phyloP scores from a whole-genome alignment of 2,888 invertebrate species.

The Dasypolia templi region DNA sequence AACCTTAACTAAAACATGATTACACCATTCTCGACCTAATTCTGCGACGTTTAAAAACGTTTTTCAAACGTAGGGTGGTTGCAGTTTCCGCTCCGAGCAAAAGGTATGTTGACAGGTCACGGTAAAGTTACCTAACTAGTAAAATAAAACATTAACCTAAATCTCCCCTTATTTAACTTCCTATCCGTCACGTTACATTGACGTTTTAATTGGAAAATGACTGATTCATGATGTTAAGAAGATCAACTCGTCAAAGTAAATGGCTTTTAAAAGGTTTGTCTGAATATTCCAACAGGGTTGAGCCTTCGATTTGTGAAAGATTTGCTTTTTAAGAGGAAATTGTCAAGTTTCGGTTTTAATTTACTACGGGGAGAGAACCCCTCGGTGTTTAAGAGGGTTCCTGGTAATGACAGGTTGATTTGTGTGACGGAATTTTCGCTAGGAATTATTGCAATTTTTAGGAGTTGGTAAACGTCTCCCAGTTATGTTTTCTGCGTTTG shows the following conservation, averaged over 20 bases:
- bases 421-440: conserved; percentile 38
- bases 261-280: conserved; percentile 64
- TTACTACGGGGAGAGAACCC: conserved; percentile 24
- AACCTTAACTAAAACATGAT: conserved; percentile 5
- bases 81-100: conserved; percentile 50
- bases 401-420: conserved; percentile 53
- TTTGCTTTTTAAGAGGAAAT: conserved; percentile 41
- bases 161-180: conserved; percentile 67
- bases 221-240: conserved; percentile 66
- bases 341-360: conserved; percentile 48
- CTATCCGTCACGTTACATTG: conserved; percentile 63
- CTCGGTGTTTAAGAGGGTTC: conserved; percentile 19
- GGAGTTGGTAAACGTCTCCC: neutral
- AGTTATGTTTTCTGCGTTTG: no score
- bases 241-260: conserved; percentile 57
- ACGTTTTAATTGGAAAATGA: conserved; percentile 69
- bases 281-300: conserved; percentile 25
- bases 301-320: conserved; percentile 16
- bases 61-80: conserved; percentile 24
- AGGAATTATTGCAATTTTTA: conserved; percentile 13
- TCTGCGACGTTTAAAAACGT: neutral
- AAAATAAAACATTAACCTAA: conserved; percentile 72
- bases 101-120: conserved; percentile 73
- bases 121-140: conserved; percentile 65
- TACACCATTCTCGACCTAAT: conserved; percentile 51